Conservation (phyloP, 2,113 vertebrate genomes). For the Pedetes capensis region DNA sequence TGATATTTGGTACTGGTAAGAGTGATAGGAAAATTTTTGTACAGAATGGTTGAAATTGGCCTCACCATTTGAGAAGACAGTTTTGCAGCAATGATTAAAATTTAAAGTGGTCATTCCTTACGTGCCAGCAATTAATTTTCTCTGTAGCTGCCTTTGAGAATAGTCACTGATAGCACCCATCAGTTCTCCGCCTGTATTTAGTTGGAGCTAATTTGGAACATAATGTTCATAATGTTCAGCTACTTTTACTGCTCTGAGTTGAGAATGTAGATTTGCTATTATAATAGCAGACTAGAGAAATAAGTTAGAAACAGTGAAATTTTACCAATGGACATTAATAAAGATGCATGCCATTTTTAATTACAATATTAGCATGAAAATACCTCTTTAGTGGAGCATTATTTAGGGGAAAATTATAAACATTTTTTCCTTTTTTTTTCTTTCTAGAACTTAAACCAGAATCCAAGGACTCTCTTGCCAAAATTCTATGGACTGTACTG, state of each 20-base stretch:
- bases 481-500: slow-evolving; percentile 98
- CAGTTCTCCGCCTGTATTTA: not conserved
- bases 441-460: slow-evolving; percentile 96
- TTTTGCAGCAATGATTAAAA: not conserved
- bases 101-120: not conserved
- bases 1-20: not conserved
- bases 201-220: slow-evolving; percentile 5
- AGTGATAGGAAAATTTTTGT: not conserved
- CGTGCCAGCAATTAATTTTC: not conserved
- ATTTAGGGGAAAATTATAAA: not conserved
- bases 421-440: not conserved
- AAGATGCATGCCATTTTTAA: not conserved
- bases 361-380: not conserved
- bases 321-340: not conserved
- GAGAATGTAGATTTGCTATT: not conserved
- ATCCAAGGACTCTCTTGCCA: slow-evolving; percentile 94
- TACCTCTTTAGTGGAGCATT: not conserved
- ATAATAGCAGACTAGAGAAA: not conserved
- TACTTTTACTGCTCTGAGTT: not conserved
- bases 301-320: not conserved
- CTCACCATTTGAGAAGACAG: not conserved
- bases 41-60: not conserved
- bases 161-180: not conserved
- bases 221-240: not conserved
- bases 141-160: not conserved